A percentile compares a stretch with the other conserved stretches of the same genome.
These are phyloP conservation scores for Trematocara macrostoma DNA, from an alignment of 2,113 vertebrate species.

Conservation along the genomic window DNA sequence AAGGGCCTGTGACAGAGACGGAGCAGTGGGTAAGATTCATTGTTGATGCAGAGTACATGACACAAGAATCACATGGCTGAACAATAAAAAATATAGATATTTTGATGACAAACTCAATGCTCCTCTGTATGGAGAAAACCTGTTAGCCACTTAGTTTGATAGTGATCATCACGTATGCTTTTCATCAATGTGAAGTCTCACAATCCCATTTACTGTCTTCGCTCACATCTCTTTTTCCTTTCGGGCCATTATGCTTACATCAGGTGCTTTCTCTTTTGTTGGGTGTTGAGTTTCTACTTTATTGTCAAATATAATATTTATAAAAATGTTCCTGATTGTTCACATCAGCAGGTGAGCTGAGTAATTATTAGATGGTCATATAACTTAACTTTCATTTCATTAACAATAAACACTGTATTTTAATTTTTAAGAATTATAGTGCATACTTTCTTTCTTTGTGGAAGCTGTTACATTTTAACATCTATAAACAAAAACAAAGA, in stretches of 20 bases:
- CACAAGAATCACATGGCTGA: not conserved
- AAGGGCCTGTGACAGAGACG: slow-evolving; percentile 59
- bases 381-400: not conserved
- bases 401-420: not conserved
- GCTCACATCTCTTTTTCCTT: not conserved
- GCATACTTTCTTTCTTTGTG: not conserved
- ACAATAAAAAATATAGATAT: not conserved
- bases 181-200: not conserved
- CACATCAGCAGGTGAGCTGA: not conserved
- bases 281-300: not conserved
- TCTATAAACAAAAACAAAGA: not conserved
- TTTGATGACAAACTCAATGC: not conserved
- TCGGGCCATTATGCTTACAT: not conserved
- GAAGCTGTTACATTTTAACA: not conserved
- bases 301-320: not conserved
- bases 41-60: not conserved
- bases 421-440: not conserved
- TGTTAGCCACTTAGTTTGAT: not conserved
- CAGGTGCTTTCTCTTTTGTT: not conserved
- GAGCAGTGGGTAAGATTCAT: not conserved
- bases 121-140: not conserved
- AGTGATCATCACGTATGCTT: not conserved
- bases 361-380: not conserved
- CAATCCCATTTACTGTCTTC: not conserved
- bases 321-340: not conserved